These are phyloP conservation scores for Choristoneura rosaceana DNA, from an alignment of 2,888 invertebrate species.

Conservation along the genomic window DNA sequence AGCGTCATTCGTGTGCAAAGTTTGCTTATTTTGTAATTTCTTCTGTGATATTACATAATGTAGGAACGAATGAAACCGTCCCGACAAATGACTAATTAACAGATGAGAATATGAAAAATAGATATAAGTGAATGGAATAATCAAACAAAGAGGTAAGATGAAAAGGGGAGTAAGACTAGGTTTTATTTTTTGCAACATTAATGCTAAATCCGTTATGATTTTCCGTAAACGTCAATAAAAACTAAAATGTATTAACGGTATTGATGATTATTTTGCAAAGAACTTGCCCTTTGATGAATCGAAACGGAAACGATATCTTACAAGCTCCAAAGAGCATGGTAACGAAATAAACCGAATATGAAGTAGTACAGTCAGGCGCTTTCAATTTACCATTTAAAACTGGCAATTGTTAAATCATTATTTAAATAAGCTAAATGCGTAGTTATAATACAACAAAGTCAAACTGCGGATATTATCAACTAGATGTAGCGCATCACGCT, in stretches of 20 bases:
- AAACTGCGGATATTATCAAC: neutral
- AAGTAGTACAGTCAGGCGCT: neutral
- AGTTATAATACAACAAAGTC: neutral
- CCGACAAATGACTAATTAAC: neutral
- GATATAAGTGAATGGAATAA: no score
- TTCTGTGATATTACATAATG: neutral
- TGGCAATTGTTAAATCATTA: neutral
- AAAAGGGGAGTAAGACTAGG: no score
- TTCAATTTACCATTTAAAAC: neutral
- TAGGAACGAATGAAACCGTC: neutral
- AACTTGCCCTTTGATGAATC: no score
- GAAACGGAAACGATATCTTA: no score
- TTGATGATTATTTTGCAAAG: no score
- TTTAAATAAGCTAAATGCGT: conserved; percentile 7
- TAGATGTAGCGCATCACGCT: conserved; percentile 20
- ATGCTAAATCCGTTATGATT: no score
- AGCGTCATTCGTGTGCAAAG: neutral
- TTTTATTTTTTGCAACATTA: no score
- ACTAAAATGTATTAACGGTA: no score
- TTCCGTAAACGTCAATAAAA: no score
- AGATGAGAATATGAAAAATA: neutral
- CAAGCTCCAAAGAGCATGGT: no score
- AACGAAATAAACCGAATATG: neutral
- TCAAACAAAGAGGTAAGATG: no score
- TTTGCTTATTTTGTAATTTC: neutral